phyloP scores from a whole-genome alignment of 2,888 invertebrate genomes.

The Anthophora plumipes region DNA sequence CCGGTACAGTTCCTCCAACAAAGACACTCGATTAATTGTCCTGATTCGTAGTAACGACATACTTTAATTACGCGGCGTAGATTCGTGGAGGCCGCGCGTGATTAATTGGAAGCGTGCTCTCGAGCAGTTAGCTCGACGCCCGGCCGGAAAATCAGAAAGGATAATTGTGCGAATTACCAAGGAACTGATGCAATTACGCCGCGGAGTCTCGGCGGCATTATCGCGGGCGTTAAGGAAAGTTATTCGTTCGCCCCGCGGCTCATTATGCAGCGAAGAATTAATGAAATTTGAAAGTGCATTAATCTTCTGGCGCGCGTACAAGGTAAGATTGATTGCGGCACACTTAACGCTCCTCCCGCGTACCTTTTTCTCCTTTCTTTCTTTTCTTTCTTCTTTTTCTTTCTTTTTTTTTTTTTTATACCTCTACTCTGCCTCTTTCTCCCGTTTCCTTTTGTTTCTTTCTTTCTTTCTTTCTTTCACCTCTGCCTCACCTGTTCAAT shows the following conservation, averaged over 20 bases:
- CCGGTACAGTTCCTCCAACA: not conserved
- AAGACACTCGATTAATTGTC: constrained; percentile 52
- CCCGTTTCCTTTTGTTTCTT: not conserved
- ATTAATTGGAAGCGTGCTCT: constrained; percentile 62
- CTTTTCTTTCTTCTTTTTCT: not conserved
- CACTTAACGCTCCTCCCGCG: constrained; percentile 51
- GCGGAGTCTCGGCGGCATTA: constrained; percentile 61
- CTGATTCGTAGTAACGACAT: constrained; percentile 48
- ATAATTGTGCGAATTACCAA: constrained; percentile 68
- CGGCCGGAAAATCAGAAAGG: constrained; percentile 65
- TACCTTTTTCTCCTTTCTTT: not conserved
- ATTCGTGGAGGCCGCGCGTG: constrained; percentile 60
- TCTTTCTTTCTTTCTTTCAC: not conserved
- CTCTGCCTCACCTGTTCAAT: not conserved
- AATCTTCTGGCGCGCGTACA: constrained; percentile 57
- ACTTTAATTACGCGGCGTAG: constrained; percentile 59
- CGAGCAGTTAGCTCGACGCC: constrained; percentile 60
- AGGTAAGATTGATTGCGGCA: constrained; percentile 64
- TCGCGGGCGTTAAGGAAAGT: constrained; percentile 64
- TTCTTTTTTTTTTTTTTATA: not conserved
- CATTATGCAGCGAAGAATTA: constrained; percentile 66
- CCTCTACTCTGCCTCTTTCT: not conserved
- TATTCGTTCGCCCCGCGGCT: constrained; percentile 64
- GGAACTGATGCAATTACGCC: constrained; percentile 68
- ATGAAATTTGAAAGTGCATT: constrained; percentile 67